Evolutionary conservation across 2,113 vertebrate genomes (phyloP), one percentile per base, ranked within the genome.

Genomic region (Platysteira castanea): DNA sequence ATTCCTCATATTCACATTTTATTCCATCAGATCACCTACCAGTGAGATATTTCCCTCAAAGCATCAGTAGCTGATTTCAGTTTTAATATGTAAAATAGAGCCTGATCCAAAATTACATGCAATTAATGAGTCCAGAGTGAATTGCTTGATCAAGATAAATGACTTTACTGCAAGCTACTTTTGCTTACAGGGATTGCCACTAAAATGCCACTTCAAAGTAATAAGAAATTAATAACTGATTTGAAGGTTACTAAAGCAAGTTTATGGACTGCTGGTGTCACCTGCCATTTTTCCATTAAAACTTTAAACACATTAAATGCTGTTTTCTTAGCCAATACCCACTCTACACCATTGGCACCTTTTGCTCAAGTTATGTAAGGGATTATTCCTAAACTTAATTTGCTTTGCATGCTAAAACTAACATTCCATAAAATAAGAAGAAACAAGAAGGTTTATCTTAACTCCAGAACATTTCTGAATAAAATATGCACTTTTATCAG

Each of bases 71-170:
- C 54, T 37, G n/a, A 71, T 63, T 80, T 80, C 44, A 37, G 37
- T 12, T 83, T 93, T 76, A 80, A 87, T 83, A 77, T 0, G 15
- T 26, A 64, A 26, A 69, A 26, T 35, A 77, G n/a, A 53, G 24
- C 37, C 73, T 56, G 63, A 78, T 90, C 56, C 65, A 87, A 78
- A 94, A 78, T 47, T 77, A 54, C 35, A 35, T 52, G 42, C 84
- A n/a, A 78, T 92, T 95, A 88, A 88, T 52, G 64, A 77, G 68
- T 61, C 82, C 63, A 69, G 14, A 54, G 47, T 81, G 80, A 81
- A 83, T 88, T 90, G 92, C 69, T 78, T 79, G 65, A 88, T 92
- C 91, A 93, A 90, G 87, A 75, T 89, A 87, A 84, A 74, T 80
- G 3, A 84, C 74, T 83, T 87, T 18, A 64, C 41, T 84, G 64